Evolutionary conservation across 2,113 vertebrate species (phyloP), one percentile per base, ranked within the genome.

Genomic region (Actinemys pallida): DNA sequence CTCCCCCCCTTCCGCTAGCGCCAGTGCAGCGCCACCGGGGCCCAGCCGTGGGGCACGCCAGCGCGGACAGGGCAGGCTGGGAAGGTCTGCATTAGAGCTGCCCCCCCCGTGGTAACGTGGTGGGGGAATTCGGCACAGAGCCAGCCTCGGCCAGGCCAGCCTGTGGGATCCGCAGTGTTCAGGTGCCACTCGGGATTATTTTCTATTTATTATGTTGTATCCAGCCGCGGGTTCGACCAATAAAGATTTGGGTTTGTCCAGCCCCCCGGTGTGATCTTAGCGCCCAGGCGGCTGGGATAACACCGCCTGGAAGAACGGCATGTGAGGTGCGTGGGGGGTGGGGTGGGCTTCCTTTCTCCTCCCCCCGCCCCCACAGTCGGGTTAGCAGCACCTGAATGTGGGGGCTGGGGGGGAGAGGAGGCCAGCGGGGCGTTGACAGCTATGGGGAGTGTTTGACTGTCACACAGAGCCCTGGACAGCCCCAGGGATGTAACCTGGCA

Each of bases 201-300:
- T 82, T 84, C 86, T 96, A 97, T 97, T 97, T 97, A 97, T 97
- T 97, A 0, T 75, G 52, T 82, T 88, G 20, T 59, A 16, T 47
- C 75, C 75, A 78, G 65, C n/a, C 19, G 4, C 13, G 6, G 75
- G 75, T 47, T 47, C 42, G 83, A 27, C 83, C 84, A 97, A 97
- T 97, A 97, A 97, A 97, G 81, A 87, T 45, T 52, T 88, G 90
- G 56, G 92, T 86, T 84, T 57, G 84, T 91, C 3, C 10, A n/a
- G 5, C 62, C 35, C 86, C 82, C 42, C 5, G 84, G 1, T 1
- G 62, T 94, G 81, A 79, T 31, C 10, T 94, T 45, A 6, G 75
- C 47, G 92, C 39, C 24, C 59, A 81, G 8, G 8, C 8, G 0
- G 65, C 65, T 69, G 62, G 35, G 62, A 20, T n/a, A 20, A 19